A percentile compares a stretch with the other conserved stretches of the same genome.
Evolutionary conservation across 2,797 vertebrate genomes (phyloP).

Genomic region (Taeniopygia guttata): DNA sequence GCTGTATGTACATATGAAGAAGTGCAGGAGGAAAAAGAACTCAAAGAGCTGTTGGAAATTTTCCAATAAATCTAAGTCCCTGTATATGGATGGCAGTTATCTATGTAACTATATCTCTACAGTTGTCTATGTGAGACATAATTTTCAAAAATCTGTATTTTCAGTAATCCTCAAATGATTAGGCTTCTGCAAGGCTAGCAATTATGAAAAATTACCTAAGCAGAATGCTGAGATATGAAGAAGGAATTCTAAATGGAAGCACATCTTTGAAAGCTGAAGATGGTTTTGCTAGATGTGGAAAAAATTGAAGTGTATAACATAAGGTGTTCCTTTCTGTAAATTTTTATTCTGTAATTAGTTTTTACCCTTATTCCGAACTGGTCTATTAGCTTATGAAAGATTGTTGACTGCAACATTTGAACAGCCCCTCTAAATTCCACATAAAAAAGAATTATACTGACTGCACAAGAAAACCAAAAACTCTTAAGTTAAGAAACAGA

Average conservation of each 20-base stretch:
- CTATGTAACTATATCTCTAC: not conserved
- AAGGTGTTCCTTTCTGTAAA: not conserved
- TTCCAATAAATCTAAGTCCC: not conserved
- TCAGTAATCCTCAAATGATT: not conserved
- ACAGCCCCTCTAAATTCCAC: not conserved
- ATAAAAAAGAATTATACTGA: not conserved
- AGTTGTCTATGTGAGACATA: not conserved
- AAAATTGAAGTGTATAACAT: not conserved
- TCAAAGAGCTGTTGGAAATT: not conserved
- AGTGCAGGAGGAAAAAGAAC: not conserved
- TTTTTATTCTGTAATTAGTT: constrained; percentile 11
- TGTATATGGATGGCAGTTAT: not conserved
- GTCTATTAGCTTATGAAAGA: not conserved
- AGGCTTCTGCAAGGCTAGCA: not conserved
- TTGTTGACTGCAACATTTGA: not conserved
- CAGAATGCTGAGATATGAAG: not conserved
- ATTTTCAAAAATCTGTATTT: not conserved
- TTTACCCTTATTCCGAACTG: not conserved
- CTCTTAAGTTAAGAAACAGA: not conserved
- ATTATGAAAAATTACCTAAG: not conserved
- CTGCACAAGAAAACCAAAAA: not conserved
- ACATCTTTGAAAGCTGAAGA: not conserved
- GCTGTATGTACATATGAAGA: not conserved
- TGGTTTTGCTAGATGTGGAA: not conserved
- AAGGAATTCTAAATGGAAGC: not conserved